Conservation (phyloP, 1,140 invertebrate species). For the Anthonomus grandis region DNA sequence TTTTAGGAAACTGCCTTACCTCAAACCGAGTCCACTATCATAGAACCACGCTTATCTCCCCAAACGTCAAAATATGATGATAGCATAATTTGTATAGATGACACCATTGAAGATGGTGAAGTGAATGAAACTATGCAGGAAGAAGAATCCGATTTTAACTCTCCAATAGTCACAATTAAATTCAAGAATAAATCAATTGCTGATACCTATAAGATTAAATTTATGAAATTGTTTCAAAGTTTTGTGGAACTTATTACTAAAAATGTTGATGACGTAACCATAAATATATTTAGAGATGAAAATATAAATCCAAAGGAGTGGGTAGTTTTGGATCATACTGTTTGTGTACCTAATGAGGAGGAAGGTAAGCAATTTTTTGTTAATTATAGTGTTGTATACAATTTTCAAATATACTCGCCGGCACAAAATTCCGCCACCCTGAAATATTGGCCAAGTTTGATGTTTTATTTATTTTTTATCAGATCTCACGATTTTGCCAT, state of each 20-base stretch:
- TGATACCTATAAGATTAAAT: slow-evolving; percentile 34
- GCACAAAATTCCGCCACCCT: too few relatives aligned
- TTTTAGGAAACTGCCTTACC: too few relatives aligned
- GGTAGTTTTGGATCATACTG: slow-evolving; percentile 22
- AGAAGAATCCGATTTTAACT: not conserved
- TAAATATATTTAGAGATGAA: slow-evolving; percentile 25
- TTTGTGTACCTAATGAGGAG: not conserved
- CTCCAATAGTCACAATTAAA: slow-evolving; percentile 28
- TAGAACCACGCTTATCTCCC: too few relatives aligned
- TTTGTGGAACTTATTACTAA: slow-evolving; percentile 30
- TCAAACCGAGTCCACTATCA: too few relatives aligned
- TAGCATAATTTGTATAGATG: too few relatives aligned
- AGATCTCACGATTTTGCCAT: too few relatives aligned
- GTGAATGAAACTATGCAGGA: slow-evolving; percentile 8
- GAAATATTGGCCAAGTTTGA: too few relatives aligned
- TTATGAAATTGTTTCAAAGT: slow-evolving; percentile 33
- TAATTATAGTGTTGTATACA: too few relatives aligned
- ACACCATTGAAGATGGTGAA: slow-evolving; percentile 24
- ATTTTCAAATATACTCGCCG: too few relatives aligned
- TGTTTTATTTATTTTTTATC: too few relatives aligned
- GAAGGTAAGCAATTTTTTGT: not conserved
- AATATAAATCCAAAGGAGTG: slow-evolving; percentile 21
- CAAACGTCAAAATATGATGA: too few relatives aligned
- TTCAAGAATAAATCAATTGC: slow-evolving; percentile 28
- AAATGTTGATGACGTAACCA: slow-evolving; percentile 9